These are phyloP conservation scores for Bombus confusus DNA, from an alignment of 1,140 invertebrate genomes.

Conservation along the genomic window DNA sequence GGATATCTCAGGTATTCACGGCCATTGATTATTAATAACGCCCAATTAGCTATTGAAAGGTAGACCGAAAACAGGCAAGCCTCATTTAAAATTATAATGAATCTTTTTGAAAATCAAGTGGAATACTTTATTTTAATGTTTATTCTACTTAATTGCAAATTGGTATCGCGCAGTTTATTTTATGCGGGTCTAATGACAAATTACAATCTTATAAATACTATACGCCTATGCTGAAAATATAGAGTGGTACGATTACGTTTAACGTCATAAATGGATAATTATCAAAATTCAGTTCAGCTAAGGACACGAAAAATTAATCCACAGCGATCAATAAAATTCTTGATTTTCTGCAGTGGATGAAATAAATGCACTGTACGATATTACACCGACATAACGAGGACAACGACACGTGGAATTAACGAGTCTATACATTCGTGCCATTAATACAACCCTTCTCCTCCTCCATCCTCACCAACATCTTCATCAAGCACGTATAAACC, in stretches of 20 bases:
- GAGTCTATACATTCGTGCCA: not conserved
- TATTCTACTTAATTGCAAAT: not conserved
- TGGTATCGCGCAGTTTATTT: not conserved
- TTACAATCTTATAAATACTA: too few species aligned
- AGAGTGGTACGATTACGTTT: too few species aligned
- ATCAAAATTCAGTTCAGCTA: too few species aligned
- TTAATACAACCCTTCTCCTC: not conserved
- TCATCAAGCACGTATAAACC: not conserved
- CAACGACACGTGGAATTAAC: not conserved
- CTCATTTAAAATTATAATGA: not conserved
- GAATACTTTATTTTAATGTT: not conserved
- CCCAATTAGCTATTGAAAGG: not conserved
- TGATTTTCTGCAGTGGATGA: not conserved
- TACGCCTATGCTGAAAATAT: too few species aligned
- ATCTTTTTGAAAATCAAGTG: not conserved
- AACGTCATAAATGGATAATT: too few species aligned
- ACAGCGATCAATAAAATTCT: too few species aligned
- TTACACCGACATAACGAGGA: not conserved
- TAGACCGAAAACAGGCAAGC: not conserved
- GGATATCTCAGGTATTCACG: not conserved
- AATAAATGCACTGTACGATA: not conserved
- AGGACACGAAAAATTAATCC: too few species aligned
- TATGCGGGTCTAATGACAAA: not conserved
- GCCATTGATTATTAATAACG: not conserved
- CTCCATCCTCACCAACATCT: not conserved